Percentiles rank a stretch among this genome's conserved stretches.
phyloP scores from a whole-genome alignment of 1,140 invertebrate species.

The Zaprionus ghesquierei region DNA sequence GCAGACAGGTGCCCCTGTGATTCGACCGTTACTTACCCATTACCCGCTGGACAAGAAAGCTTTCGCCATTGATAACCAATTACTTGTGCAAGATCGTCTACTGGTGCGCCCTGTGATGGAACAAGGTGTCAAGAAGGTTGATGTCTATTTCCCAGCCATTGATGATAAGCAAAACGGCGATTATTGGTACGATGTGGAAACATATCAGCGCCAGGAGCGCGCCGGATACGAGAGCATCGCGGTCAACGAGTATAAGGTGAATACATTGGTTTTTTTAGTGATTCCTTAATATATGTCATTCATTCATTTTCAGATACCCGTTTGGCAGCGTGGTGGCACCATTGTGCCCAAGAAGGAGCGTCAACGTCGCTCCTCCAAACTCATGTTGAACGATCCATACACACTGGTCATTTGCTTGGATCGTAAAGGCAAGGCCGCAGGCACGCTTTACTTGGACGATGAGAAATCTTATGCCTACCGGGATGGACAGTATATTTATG shows the following conservation, averaged over 20 bases:
- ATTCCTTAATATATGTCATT: too few relatives aligned
- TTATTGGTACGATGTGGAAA: constrained; percentile 96
- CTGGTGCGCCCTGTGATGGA: constrained; percentile 95
- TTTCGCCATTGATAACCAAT: constrained; percentile 92
- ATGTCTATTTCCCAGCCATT: constrained; percentile 94
- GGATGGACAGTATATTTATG: constrained; percentile 90
- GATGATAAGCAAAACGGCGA: constrained; percentile 84
- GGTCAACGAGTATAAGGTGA: constrained; percentile 88
- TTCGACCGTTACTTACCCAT: constrained; percentile 95
- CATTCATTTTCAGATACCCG: constrained; percentile 89
- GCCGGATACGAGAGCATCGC: constrained; percentile 86
- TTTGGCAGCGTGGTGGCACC: constrained; percentile 95
- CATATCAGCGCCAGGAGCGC: constrained; percentile 86
- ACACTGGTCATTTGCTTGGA: constrained; percentile 93
- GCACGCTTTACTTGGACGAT: constrained; percentile 96
- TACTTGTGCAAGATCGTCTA: constrained; percentile 91
- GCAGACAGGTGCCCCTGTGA: constrained; percentile 90
- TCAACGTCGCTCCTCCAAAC: constrained; percentile 91
- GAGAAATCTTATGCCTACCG: constrained; percentile 94
- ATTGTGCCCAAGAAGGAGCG: constrained; percentile 96
- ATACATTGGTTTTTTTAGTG: not conserved
- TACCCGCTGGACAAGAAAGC: constrained; percentile 92
- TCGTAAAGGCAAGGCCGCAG: constrained; percentile 88
- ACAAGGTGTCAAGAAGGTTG: constrained; percentile 88
- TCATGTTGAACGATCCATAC: constrained; percentile 96